Evolutionary conservation across 2,888 invertebrate species (phyloP).

Genomic region (Polietes domitor): DNA sequence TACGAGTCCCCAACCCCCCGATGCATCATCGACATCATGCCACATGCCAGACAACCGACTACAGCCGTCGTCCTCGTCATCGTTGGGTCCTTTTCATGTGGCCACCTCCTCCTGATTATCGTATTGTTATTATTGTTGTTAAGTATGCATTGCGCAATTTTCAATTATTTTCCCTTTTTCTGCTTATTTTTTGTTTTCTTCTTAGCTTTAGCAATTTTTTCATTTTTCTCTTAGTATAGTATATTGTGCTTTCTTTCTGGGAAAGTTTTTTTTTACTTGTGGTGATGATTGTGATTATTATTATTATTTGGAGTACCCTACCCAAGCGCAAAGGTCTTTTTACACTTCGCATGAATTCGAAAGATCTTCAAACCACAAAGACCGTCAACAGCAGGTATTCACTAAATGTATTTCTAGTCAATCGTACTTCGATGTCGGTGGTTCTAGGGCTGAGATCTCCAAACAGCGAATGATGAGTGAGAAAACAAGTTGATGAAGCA

Average conservation of each 20-base stretch:
- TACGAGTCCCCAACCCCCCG: neutral
- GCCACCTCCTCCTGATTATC: constrained; percentile 54
- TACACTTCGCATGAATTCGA: no score
- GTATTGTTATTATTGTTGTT: constrained; percentile 52
- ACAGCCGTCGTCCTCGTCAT: neutral
- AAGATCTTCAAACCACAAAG: no score
- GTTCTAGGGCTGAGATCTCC: no score
- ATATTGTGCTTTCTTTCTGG: constrained; percentile 64
- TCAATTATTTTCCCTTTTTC: constrained; percentile 73
- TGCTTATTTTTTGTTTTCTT: constrained; percentile 2
- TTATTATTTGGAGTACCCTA: constrained; percentile 55
- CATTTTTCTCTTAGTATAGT: constrained; percentile 54
- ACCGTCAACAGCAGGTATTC: no score
- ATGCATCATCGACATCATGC: neutral
- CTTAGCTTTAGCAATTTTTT: constrained; percentile 71
- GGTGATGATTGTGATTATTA: constrained; percentile 48
- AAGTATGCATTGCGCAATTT: constrained; percentile 78
- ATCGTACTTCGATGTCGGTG: no score
- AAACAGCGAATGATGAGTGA: no score
- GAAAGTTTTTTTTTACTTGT: constrained; percentile 49
- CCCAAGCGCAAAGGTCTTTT: no score
- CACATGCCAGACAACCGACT: constrained; percentile 20
- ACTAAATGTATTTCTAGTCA: no score
- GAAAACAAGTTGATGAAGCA: no score
- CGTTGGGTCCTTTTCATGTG: constrained; percentile 38